These are phyloP conservation scores for Drosophila lowei DNA, from an alignment of 1,140 invertebrate genomes.

Conservation along the genomic window DNA sequence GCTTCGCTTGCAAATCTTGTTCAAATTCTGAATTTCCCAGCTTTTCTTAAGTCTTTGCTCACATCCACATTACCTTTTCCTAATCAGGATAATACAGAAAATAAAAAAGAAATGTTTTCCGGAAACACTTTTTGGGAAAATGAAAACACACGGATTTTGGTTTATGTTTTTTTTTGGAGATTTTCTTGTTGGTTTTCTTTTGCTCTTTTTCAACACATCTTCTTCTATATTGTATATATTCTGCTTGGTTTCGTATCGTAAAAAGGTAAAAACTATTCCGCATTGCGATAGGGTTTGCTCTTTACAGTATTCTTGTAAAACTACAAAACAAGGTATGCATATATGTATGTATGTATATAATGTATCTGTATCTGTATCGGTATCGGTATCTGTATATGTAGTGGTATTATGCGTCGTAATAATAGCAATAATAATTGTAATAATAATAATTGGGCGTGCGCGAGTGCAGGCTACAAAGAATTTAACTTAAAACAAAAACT, in stretches of 20 bases:
- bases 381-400: slow-evolving; percentile 6
- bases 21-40: slow-evolving; percentile 57
- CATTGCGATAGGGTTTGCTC: slow-evolving; percentile 53
- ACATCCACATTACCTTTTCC: slow-evolving; percentile 18
- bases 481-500: slow-evolving; percentile 24
- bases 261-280: slow-evolving; percentile 63
- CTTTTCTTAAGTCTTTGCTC: slow-evolving; percentile 65
- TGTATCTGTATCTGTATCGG: slow-evolving; percentile 23
- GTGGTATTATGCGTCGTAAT: too few relatives aligned
- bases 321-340: slow-evolving; percentile 73
- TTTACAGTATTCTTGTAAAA: slow-evolving; percentile 72
- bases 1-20: slow-evolving; percentile 61
- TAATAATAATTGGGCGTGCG: slow-evolving; percentile 46
- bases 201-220: slow-evolving; percentile 65
- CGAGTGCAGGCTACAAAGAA: slow-evolving; percentile 24
- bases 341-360: slow-evolving; percentile 53
- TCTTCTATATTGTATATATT: slow-evolving; percentile 60
- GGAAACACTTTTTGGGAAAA: slow-evolving; percentile 28
- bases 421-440: slow-evolving; percentile 15
- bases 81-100: slow-evolving; percentile 1
- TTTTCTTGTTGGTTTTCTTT: slow-evolving; percentile 36
- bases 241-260: slow-evolving; percentile 54
- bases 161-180: slow-evolving; percentile 56
- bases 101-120: slow-evolving; percentile 4
- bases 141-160: slow-evolving; percentile 58